Conservation (phyloP, 1,140 invertebrate genomes). For the Bombus sibiricus region DNA sequence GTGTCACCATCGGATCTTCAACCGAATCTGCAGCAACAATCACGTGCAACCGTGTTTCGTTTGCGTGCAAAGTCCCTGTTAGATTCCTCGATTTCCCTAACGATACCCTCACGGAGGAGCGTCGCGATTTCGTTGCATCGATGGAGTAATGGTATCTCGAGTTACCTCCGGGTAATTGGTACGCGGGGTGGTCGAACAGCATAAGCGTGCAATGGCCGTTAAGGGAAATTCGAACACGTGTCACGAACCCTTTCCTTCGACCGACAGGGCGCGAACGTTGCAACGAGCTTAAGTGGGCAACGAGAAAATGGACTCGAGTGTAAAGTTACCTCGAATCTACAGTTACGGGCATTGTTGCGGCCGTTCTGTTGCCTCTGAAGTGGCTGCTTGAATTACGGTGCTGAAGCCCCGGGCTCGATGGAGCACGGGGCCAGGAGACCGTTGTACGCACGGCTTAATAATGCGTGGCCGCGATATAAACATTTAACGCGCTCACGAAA, state of each 20-base stretch:
- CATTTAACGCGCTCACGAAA: conserved; percentile 42
- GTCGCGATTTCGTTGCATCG: conserved; percentile 1
- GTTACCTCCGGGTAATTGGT: conserved; percentile 55
- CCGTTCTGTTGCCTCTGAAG: conserved; percentile 56
- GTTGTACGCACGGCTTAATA: conserved; percentile 7
- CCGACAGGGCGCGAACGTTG: conserved; percentile 46
- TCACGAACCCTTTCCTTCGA: conserved; percentile 38
- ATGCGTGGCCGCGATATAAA: conserved; percentile 46
- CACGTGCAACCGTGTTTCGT: not conserved
- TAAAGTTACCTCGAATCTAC: conserved; percentile 72
- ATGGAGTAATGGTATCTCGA: conserved; percentile 16
- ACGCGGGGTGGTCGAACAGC: conserved; percentile 21
- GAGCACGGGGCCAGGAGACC: not conserved
- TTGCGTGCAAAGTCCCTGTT: not conserved
- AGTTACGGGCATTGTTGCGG: conserved; percentile 65
- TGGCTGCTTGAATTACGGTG: conserved; percentile 68
- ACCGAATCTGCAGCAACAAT: not conserved
- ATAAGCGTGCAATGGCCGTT: conserved; percentile 33
- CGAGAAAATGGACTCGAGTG: conserved; percentile 62
- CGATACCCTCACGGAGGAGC: not conserved
- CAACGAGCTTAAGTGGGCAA: conserved; percentile 43
- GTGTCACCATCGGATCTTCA: not conserved
- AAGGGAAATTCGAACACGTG: conserved; percentile 59
- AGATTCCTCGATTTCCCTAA: not conserved
- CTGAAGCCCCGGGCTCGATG: conserved; percentile 17